A percentile compares a stretch with the other conserved stretches of the same genome.
These are phyloP conservation scores for Hemaris fuciformis DNA, from an alignment of 2,888 invertebrate species.

Conservation along the genomic window DNA sequence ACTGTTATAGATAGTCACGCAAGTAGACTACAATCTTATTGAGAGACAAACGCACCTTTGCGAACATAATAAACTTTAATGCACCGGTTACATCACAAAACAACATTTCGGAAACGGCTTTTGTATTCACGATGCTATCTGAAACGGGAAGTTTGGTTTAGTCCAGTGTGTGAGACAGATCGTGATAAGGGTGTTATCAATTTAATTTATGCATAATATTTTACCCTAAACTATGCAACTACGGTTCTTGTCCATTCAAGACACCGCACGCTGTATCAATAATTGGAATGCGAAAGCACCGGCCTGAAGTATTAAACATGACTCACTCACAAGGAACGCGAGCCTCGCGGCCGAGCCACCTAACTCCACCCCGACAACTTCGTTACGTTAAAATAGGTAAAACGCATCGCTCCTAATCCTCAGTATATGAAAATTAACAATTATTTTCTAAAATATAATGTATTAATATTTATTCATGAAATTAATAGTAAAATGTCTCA, in stretches of 20 bases:
- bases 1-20: conserved; percentile 69
- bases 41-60: conserved; percentile 41
- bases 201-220: not conserved
- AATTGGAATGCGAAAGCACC: conserved; percentile 66
- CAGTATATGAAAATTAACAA: not conserved
- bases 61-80: conserved; percentile 17
- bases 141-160: not conserved
- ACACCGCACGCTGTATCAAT: conserved; percentile 37
- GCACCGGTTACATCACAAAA: conserved; percentile 41
- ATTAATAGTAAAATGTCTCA: too few species aligned
- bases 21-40: conserved; percentile 57
- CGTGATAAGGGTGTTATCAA: not conserved
- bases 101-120: conserved; percentile 60
- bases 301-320: conserved; percentile 57
- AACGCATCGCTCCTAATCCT: not conserved
- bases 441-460: not conserved
- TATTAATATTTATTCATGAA: not conserved
- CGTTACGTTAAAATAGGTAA: not conserved
- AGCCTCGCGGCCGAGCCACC: conserved; percentile 45
- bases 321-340: conserved; percentile 70
- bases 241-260: conserved; percentile 29
- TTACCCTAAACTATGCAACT: not conserved
- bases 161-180: not conserved
- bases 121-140: conserved; percentile 46
- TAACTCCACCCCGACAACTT: conserved; percentile 41